Percentiles rank a stretch among this genome's conserved stretches.
Conservation (phyloP, 2,113 vertebrate genomes). For the Takifugu bimaculatus region DNA sequence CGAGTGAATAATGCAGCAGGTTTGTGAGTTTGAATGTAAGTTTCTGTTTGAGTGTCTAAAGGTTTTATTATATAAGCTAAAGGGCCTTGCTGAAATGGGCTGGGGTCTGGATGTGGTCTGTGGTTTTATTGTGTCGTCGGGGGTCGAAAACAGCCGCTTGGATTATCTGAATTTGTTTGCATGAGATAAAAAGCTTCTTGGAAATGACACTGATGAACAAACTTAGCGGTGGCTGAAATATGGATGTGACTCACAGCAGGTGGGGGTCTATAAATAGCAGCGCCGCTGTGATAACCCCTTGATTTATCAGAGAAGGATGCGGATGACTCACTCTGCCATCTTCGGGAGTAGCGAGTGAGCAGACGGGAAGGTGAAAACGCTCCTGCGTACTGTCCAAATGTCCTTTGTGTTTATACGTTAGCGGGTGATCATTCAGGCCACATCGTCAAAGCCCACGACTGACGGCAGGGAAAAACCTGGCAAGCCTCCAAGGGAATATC, state of each 20-base stretch:
- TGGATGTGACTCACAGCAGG: slow-evolving; percentile 49
- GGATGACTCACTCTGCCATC: slow-evolving; percentile 70
- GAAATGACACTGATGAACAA: slow-evolving; percentile 38
- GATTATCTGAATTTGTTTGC: slow-evolving; percentile 26
- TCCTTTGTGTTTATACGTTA: slow-evolving; percentile 1
- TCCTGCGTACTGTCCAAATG: neutral
- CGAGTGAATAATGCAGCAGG: neutral
- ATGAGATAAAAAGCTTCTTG: slow-evolving; percentile 33
- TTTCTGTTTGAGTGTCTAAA: neutral
- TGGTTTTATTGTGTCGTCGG: neutral
- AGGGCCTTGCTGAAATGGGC: neutral
- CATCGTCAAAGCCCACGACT: neutral
- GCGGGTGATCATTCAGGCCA: neutral
- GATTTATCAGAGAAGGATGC: slow-evolving; percentile 70
- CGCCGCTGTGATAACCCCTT: slow-evolving; percentile 63
- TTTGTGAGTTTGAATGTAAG: neutral
- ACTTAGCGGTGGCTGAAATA: slow-evolving; percentile 55
- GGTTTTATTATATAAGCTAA: neutral
- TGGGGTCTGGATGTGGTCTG: neutral
- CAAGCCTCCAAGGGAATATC: neutral
- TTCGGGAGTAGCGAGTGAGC: slow-evolving; percentile 32
- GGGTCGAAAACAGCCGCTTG: slow-evolving; percentile 9
- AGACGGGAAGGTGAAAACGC: slow-evolving; percentile 5
- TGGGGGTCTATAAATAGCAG: slow-evolving; percentile 69
- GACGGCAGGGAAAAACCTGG: neutral